These are phyloP conservation scores for Lasius fuliginosus DNA, from an alignment of 2,888 invertebrate genomes.

Conservation along the genomic window DNA sequence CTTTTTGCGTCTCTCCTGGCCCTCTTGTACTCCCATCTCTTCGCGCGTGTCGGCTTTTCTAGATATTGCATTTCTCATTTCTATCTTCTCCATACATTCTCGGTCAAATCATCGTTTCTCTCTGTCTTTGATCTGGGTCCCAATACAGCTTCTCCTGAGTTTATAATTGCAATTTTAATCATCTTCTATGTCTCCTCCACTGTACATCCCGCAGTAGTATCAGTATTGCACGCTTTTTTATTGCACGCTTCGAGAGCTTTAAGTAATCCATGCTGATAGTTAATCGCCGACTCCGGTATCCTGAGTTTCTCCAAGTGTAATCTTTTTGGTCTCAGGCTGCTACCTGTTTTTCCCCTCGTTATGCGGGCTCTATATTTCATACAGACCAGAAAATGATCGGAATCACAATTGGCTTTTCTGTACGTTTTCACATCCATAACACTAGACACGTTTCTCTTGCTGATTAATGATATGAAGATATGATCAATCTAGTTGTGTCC, in stretches of 20 bases:
- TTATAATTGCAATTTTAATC: background rate
- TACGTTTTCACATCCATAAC: background rate
- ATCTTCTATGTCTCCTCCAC: background rate
- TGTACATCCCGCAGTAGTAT: background rate
- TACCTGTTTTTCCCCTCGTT: too few species aligned
- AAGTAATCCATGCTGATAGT: too few species aligned
- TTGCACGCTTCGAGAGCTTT: too few species aligned
- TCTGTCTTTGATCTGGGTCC: background rate
- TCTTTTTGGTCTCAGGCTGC: too few species aligned
- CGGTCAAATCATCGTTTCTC: background rate
- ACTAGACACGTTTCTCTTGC: background rate
- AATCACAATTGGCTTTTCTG: background rate
- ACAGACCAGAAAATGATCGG: background rate
- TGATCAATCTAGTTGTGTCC: slow-evolving; percentile 3
- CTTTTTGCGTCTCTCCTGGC: background rate
- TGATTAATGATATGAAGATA: background rate
- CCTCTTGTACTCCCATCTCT: too few species aligned
- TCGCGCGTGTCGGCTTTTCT: too few species aligned
- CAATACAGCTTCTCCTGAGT: background rate
- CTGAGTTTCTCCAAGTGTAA: too few species aligned
- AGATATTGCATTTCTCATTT: background rate
- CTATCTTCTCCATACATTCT: background rate
- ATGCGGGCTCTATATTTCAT: background rate
- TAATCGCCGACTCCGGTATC: too few species aligned
- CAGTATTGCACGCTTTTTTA: too few species aligned